Evolutionary conservation across 2,797 vertebrate genomes (phyloP).

Genomic region (Parauchenoglanis ngamensis): DNA sequence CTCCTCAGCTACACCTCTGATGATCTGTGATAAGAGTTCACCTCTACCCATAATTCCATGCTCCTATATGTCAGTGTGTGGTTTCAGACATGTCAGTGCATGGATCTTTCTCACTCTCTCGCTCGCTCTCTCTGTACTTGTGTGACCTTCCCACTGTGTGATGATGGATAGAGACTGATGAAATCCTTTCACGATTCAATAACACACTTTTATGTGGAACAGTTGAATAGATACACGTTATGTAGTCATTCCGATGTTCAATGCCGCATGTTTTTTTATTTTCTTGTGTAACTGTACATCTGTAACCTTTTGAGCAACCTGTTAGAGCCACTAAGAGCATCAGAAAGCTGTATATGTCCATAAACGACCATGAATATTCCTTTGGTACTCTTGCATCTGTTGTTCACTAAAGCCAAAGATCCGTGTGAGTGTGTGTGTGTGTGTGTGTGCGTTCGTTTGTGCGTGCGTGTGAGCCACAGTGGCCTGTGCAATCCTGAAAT

Average conservation of each 20-base stretch:
- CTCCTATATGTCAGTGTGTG: background rate
- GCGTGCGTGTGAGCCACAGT: slow-evolving; percentile 62
- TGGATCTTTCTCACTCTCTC: background rate
- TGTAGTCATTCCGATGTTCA: background rate
- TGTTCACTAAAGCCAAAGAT: slow-evolving; percentile 13
- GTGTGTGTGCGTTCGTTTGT: slow-evolving; percentile 34
- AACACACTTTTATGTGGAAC: background rate
- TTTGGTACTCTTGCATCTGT: background rate
- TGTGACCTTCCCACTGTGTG: slow-evolving; percentile 10
- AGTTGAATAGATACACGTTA: background rate
- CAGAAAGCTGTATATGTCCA: slow-evolving; percentile 6
- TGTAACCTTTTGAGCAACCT: slow-evolving; percentile 12
- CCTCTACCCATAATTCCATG: background rate
- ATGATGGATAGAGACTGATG: background rate
- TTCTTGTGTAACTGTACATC: background rate
- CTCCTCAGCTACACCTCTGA: background rate
- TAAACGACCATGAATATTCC: slow-evolving; percentile 23
- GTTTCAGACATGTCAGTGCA: background rate
- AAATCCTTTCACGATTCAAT: background rate
- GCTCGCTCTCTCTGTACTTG: background rate
- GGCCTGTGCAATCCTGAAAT: slow-evolving; percentile 74
- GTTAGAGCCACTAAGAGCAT: slow-evolving; percentile 28
- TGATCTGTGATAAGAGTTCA: background rate
- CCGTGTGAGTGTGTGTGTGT: slow-evolving; percentile 16
- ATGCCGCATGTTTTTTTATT: background rate